phyloP scores from a whole-genome alignment of 2,888 invertebrate genomes.

The Eubasilissa splendida region DNA sequence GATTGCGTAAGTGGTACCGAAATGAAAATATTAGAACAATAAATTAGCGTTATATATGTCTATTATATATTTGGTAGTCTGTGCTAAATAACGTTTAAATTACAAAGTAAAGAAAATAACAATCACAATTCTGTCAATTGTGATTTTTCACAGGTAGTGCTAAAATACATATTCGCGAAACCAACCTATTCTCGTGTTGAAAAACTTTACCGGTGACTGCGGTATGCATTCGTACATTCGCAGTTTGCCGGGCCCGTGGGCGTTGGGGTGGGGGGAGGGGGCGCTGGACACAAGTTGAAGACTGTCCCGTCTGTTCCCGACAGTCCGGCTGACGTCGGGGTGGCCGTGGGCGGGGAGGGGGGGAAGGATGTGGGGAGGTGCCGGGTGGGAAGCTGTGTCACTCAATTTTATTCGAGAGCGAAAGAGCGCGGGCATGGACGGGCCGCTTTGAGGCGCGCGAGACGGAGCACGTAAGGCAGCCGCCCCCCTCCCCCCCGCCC shows the following conservation, averaged over 20 bases:
- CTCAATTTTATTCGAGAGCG: slow-evolving; percentile 57
- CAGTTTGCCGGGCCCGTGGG: slow-evolving; percentile 46
- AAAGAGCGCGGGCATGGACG: slow-evolving; percentile 45
- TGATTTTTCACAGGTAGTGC: too few relatives aligned
- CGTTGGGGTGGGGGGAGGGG: slow-evolving; percentile 56
- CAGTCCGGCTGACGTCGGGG: slow-evolving; percentile 48
- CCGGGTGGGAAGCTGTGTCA: slow-evolving; percentile 51
- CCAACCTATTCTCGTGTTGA: slow-evolving; percentile 11
- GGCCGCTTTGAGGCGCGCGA: slow-evolving; percentile 35
- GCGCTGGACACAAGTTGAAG: slow-evolving; percentile 59
- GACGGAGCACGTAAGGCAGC: slow-evolving; percentile 42
- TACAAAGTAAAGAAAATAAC: too few relatives aligned
- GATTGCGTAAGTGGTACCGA: too few relatives aligned
- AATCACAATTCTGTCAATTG: too few relatives aligned
- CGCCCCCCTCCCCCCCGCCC: slow-evolving; percentile 53
- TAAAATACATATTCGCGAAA: not conserved
- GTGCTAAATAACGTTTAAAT: too few relatives aligned
- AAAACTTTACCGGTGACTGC: slow-evolving; percentile 16
- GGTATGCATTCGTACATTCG: slow-evolving; percentile 26
- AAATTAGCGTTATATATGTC: too few relatives aligned
- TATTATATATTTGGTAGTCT: too few relatives aligned
- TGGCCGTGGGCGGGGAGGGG: slow-evolving; percentile 27
- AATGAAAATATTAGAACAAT: too few relatives aligned
- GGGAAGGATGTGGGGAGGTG: slow-evolving; percentile 26
- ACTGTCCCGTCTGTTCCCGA: slow-evolving; percentile 59